phyloP scores from a whole-genome alignment of 2,888 invertebrate genomes.

The Eristalinus sepulchralis region DNA sequence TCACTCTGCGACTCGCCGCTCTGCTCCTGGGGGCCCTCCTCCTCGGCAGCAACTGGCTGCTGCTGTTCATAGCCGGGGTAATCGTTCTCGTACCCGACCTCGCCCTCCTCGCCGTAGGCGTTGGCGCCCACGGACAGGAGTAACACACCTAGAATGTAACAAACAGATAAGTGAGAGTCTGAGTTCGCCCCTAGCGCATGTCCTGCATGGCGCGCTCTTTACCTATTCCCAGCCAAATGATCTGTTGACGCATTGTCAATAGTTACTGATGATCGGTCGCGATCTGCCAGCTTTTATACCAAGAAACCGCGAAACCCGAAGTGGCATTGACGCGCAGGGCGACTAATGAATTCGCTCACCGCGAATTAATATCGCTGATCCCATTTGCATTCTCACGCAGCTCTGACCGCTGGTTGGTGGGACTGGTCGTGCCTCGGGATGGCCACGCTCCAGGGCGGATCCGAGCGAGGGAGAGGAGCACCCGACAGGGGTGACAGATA shows the following conservation, averaged over 20 bases:
- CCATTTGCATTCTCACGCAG: conserved; percentile 37
- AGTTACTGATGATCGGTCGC: conserved; percentile 22
- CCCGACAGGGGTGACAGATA: not conserved
- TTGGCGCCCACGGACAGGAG: conserved; percentile 22
- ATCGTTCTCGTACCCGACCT: not conserved
- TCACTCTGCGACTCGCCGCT: not conserved
- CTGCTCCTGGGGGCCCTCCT: not conserved
- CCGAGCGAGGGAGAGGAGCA: not conserved
- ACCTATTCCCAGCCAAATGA: conserved; percentile 49
- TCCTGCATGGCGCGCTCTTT: not conserved
- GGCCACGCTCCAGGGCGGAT: not conserved
- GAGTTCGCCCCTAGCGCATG: not conserved
- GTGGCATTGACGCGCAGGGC: not conserved
- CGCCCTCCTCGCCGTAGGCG: conserved; percentile 7
- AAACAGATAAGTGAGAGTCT: not conserved
- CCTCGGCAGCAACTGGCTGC: not conserved
- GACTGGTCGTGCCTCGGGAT: not conserved
- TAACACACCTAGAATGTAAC: conserved; percentile 26
- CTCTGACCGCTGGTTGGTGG: not conserved
- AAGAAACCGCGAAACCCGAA: not conserved
- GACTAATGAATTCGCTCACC: conserved; percentile 15
- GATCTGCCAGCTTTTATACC: conserved; percentile 38
- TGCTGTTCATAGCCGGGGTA: not conserved
- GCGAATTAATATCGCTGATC: conserved; percentile 11
- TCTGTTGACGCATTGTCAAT: conserved; percentile 49